Percentiles rank a stretch among this genome's conserved stretches.
phyloP scores from a whole-genome alignment of 2,888 invertebrate species.

The Zeuzera pyrina region DNA sequence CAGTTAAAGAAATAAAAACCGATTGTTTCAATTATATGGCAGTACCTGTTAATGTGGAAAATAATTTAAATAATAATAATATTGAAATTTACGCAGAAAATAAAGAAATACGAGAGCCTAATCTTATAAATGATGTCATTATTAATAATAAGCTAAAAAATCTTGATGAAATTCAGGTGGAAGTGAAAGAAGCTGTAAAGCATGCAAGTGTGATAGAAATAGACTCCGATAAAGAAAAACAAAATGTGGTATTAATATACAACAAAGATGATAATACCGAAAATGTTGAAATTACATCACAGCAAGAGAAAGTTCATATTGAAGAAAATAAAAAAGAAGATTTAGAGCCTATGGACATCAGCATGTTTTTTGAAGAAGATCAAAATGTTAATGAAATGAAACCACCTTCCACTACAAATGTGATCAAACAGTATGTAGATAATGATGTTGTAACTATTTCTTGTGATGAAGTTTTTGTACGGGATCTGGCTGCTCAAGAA shows the following conservation, averaged over 20 bases:
- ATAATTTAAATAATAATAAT: neutral
- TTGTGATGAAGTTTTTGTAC: too few species aligned
- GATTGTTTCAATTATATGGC: neutral
- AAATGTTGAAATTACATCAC: neutral
- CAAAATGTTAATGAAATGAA: too few species aligned
- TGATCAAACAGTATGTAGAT: too few species aligned
- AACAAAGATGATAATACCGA: neutral
- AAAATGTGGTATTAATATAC: constrained; percentile 3
- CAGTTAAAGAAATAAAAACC: neutral
- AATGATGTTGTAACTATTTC: too few species aligned
- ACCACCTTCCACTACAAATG: too few species aligned
- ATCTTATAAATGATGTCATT: neutral
- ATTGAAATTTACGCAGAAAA: neutral
- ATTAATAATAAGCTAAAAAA: too few species aligned
- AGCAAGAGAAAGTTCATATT: neutral
- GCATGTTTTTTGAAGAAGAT: too few species aligned
- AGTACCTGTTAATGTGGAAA: neutral
- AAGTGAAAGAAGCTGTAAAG: too few species aligned
- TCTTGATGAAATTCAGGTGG: too few species aligned
- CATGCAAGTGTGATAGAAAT: too few species aligned
- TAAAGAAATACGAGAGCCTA: neutral
- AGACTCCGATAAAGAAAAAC: neutral
- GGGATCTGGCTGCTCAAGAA: too few species aligned
- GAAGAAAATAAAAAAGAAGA: constrained; percentile 5
- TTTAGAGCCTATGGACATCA: too few species aligned